Percentiles rank a stretch among this genome's conserved stretches.
phyloP scores from a whole-genome alignment of 2,797 vertebrate species.

The Myotis planiceps region DNA sequence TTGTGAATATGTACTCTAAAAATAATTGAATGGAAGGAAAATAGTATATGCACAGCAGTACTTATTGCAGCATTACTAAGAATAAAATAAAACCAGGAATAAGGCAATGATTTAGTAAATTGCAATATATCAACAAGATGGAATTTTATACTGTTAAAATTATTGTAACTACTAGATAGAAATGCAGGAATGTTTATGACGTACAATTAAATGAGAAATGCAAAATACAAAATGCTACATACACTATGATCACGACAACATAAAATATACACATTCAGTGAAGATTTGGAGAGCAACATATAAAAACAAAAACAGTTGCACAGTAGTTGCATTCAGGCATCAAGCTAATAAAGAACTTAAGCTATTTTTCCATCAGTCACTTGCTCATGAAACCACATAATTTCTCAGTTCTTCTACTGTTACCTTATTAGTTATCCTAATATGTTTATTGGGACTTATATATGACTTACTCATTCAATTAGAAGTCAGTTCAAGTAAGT shows the following conservation, averaged over 20 bases:
- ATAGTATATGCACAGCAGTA: background rate
- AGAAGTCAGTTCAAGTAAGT: background rate
- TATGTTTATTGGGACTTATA: background rate
- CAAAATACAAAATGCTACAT: constrained; percentile 43
- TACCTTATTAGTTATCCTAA: background rate
- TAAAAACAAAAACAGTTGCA: background rate
- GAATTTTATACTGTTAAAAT: constrained; percentile 45
- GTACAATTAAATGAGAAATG: constrained; percentile 51
- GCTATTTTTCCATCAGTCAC: background rate
- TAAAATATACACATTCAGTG: background rate
- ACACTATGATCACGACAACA: background rate
- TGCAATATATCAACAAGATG: constrained; percentile 7
- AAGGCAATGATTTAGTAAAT: constrained; percentile 34
- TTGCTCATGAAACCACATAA: background rate
- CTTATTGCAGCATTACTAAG: constrained; percentile 39
- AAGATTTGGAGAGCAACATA: background rate
- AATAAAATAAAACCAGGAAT: constrained; percentile 62
- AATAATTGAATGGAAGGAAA: constrained; percentile 48
- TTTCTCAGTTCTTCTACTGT: background rate
- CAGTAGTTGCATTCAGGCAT: background rate
- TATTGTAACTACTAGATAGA: constrained; percentile 38
- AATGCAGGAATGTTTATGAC: constrained; percentile 37
- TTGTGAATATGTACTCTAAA: constrained; percentile 45
- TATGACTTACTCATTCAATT: background rate
- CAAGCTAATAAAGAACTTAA: background rate